phyloP scores from a whole-genome alignment of 2,797 vertebrate species.

The Cuculus canorus region DNA sequence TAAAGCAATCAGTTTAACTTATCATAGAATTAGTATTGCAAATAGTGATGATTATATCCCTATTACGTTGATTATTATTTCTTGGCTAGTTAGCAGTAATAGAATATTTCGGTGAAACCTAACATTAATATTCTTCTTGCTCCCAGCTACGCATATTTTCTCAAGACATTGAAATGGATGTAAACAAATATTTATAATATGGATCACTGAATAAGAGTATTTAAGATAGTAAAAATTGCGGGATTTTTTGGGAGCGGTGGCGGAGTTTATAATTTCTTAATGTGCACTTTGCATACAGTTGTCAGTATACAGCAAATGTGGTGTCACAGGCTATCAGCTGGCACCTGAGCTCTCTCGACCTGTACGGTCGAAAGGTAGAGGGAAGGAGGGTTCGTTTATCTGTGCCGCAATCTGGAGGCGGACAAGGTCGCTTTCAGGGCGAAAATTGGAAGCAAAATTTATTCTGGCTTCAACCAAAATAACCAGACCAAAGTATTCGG shows the following conservation, averaged over 20 bases:
- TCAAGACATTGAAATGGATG: not conserved
- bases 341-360: no score
- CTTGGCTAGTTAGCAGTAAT: not conserved
- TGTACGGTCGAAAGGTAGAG: no score
- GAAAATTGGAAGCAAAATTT: no score
- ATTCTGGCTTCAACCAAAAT: no score
- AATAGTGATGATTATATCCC: not conserved
- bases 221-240: not conserved
- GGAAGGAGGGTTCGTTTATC: no score
- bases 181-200: not conserved
- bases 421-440: no score
- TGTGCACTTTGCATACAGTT: not conserved
- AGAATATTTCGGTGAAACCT: not conserved
- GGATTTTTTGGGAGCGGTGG: rapidly evolving
- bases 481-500: no score
- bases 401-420: no score
- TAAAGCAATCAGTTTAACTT: not conserved
- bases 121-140: not conserved
- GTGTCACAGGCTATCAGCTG: no score
- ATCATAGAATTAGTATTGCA: not conserved
- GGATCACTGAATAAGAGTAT: not conserved
- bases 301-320: not conserved
- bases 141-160: not conserved
- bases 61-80: not conserved
- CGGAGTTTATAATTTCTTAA: not conserved